These are phyloP conservation scores for Agriopis marginaria DNA, from an alignment of 2,888 invertebrate genomes.

Conservation along the genomic window DNA sequence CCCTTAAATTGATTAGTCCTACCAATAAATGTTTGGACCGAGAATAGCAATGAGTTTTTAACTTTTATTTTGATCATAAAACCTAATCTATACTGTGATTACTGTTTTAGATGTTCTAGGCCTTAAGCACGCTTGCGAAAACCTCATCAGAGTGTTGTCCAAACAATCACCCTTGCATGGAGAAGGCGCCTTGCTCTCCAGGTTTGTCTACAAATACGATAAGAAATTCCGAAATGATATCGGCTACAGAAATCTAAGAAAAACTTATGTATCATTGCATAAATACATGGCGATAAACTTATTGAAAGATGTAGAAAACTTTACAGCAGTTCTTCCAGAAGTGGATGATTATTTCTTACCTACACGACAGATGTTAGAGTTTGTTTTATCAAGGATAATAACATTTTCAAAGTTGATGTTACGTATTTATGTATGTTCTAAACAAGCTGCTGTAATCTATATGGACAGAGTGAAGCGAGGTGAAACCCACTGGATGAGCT, in stretches of 20 bases:
- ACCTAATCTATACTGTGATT: background rate
- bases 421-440: conserved; percentile 78
- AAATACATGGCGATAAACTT: conserved; percentile 81
- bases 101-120: conserved; percentile 65
- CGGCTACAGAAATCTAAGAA: conserved; percentile 84
- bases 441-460: conserved; percentile 80
- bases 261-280: conserved; percentile 81
- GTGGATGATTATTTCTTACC: conserved; percentile 75
- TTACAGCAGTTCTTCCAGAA: conserved; percentile 64
- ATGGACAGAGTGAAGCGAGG: conserved; percentile 82
- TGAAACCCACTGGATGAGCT: conserved; percentile 85
- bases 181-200: conserved; percentile 84
- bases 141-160: conserved; percentile 63
- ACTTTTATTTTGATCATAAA: too few species aligned
- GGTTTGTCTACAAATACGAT: conserved; percentile 86
- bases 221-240: conserved; percentile 87
- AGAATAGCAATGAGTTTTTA: too few species aligned
- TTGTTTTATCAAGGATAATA: conserved; percentile 82
- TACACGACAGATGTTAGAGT: conserved; percentile 87
- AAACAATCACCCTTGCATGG: conserved; percentile 81
- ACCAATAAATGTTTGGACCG: too few species aligned
- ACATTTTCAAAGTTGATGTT: conserved; percentile 85
- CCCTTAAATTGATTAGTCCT: too few species aligned
- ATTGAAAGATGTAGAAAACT: conserved; percentile 74
- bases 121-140: conserved; percentile 61